Base-by-base conservation (phyloP, 2,797 vertebrate species). In the Selene dorsalis region DNA sequence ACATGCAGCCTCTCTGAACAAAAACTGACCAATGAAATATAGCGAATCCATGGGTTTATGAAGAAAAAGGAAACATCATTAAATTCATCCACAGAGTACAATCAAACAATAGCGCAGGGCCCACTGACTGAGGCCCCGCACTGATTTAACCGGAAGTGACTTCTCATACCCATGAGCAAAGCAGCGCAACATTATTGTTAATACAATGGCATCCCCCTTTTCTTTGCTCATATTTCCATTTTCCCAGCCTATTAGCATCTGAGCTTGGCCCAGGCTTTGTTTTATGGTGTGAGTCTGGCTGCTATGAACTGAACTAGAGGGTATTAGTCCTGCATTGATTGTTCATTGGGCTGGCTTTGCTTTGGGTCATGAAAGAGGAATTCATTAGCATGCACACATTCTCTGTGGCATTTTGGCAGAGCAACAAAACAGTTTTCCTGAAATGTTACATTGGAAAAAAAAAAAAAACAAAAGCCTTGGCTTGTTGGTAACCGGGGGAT, bases 321-420 rank as follows among this genome's bases (percentile, higher is more conserved):
- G 70, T 80, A 80, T 88, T 84, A 77, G 89, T 80, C 61, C 63
- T 60, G 73, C 83, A 85, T 79, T 81, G 83, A 89, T 87, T 84
- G 87, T 68, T 84, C 83, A 84, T 63, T 30, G 79, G 56, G 48
- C 69, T 57, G 69, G 56, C 75, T 88, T 82, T 87, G 79, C 80
- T 75, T 53, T 62, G 67, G 69, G 76, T 87, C 79, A 80, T 64
- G 50, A 73, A 84, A 85, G 77, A 73, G 71, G 76, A 78, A 79
- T 75, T 91, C 87, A 92, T 93, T 90, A 92, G 79, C 79, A 91
- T 92, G 82, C 86, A 84, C 75, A 84, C 76, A 77, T n/a, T 83
- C 88, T 76, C 83, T 63, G 72, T 90, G 85, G 86, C 85, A 87
- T 92, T 89, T 89, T 90, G 84, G 87, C 86, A 84, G 47, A 32